A percentile compares a stretch with the other conserved stretches of the same genome.
phyloP scores from a whole-genome alignment of 2,888 invertebrate species.

The Hydraecia micacea region DNA sequence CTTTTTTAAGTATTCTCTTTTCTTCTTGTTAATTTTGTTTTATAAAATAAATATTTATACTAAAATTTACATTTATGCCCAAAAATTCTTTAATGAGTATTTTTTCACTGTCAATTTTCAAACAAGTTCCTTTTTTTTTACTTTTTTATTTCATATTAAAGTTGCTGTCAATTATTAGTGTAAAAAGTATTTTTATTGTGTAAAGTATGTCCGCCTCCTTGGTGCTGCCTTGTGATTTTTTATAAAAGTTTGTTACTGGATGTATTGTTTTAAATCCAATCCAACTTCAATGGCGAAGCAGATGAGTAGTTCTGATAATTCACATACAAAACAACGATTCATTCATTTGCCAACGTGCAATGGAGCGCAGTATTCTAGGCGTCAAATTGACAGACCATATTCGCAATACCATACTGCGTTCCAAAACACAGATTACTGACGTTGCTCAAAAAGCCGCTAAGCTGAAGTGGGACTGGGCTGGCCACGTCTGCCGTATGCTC shows the following conservation, averaged over 20 bases:
- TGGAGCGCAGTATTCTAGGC: too few relatives aligned
- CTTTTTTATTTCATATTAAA: conserved; percentile 17
- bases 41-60: conserved; percentile 61
- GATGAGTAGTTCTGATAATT: neutral
- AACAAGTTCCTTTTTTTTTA: conserved; percentile 45
- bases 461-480: too few relatives aligned
- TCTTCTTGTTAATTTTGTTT: conserved; percentile 67
- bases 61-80: conserved; percentile 67
- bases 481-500: too few relatives aligned
- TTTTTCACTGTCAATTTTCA: conserved; percentile 70
- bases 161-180: conserved; percentile 10
- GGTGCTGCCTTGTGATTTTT: neutral
- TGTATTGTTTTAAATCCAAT: conserved; percentile 9
- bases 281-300: neutral
- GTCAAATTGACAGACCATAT: too few relatives aligned
- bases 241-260: conserved; percentile 5
- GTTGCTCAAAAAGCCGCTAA: too few relatives aligned
- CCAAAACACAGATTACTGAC: too few relatives aligned
- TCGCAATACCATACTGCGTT: too few relatives aligned
- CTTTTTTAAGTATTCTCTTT: conserved; percentile 43
- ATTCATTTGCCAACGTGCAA: too few relatives aligned
- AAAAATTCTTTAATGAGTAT: conserved; percentile 32
- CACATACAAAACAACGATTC: conserved; percentile 4
- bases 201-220: conserved; percentile 28
- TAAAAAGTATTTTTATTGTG: neutral